A percentile compares a stretch with the other conserved stretches of the same genome.
These are phyloP conservation scores for Chironomus riparius DNA, from an alignment of 2,888 invertebrate species.

Conservation along the genomic window DNA sequence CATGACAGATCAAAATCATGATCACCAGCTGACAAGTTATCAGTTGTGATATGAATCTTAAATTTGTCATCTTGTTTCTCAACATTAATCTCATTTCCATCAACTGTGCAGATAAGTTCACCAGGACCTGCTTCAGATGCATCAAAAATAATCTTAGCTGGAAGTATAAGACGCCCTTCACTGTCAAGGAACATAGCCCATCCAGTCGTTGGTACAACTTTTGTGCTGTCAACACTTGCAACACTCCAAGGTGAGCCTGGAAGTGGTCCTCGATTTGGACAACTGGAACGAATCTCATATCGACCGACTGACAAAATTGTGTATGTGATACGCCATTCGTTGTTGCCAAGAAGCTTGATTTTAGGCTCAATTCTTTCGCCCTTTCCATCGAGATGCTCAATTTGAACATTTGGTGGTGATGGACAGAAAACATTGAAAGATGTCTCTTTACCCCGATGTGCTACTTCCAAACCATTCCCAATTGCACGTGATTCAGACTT, in stretches of 20 bases:
- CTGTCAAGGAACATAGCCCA: constrained; percentile 76
- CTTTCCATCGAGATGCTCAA: constrained; percentile 41
- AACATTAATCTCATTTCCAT: constrained; percentile 50
- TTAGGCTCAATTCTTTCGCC: constrained; percentile 42
- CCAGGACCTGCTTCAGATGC: constrained; percentile 86
- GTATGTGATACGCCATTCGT: constrained; percentile 84
- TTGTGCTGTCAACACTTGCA: constrained; percentile 39
- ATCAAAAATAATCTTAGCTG: constrained; percentile 77
- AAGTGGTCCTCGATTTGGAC: constrained; percentile 49
- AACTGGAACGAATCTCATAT: constrained; percentile 78
- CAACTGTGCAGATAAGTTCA: constrained; percentile 55
- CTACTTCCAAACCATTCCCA: constrained; percentile 59
- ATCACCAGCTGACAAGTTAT: constrained; percentile 57
- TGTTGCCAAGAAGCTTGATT: constrained; percentile 50
- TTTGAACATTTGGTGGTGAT: constrained; percentile 54
- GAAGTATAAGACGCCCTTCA: constrained; percentile 60
- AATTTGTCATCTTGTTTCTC: constrained; percentile 41
- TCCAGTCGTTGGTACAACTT: constrained; percentile 59
- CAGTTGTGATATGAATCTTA: constrained; percentile 45
- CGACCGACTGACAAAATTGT: constrained; percentile 84
- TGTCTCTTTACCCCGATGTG: constrained; percentile 61
- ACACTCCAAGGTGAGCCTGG: constrained; percentile 79
- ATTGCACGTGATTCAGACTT: constrained; percentile 50
- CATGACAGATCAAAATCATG: constrained; percentile 67
- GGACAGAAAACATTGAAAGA: constrained; percentile 55